Conservation (phyloP, 2,113 vertebrate genomes). For the Gymnorhina tibicen region DNA sequence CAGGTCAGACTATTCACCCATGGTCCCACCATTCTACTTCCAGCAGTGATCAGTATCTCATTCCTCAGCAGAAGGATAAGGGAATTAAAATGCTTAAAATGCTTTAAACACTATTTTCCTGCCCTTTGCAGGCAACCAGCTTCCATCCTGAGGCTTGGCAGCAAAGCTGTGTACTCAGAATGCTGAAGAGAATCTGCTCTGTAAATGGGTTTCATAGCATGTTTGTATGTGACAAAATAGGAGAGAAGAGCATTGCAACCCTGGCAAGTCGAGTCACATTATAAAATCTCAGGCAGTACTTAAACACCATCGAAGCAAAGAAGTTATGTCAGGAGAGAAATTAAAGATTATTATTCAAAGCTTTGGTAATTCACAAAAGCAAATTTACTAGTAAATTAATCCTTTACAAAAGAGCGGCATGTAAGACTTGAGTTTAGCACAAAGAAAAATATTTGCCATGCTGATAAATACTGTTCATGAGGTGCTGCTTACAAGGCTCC, state of each 20-base stretch:
- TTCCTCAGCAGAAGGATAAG: not conserved
- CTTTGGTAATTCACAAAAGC: not conserved
- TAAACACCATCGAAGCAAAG: not conserved
- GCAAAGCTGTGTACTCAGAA: slow-evolving; percentile 14
- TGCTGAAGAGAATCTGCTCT: not conserved
- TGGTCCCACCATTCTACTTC: not conserved
- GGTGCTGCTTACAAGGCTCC: not conserved
- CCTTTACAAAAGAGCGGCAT: not conserved
- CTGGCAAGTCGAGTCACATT: not conserved
- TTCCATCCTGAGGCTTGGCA: not conserved
- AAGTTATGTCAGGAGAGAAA: not conserved
- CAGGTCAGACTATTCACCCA: not conserved
- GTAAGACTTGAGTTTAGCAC: not conserved
- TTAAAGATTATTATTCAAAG: slow-evolving; percentile 7
- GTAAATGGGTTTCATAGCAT: not conserved
- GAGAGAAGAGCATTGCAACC: not conserved
- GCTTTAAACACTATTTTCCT: not conserved
- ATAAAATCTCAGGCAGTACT: not conserved
- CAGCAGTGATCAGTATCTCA: not conserved
- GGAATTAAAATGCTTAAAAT: not conserved
- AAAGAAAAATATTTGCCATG: not conserved
- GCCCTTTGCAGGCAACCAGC: slow-evolving; percentile 1
- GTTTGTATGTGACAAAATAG: not conserved
- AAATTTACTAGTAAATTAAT: slow-evolving; percentile 1
- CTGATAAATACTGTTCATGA: not conserved